These are phyloP conservation scores for Linepithema humile DNA, from an alignment of 1,140 invertebrate genomes.

Conservation along the genomic window DNA sequence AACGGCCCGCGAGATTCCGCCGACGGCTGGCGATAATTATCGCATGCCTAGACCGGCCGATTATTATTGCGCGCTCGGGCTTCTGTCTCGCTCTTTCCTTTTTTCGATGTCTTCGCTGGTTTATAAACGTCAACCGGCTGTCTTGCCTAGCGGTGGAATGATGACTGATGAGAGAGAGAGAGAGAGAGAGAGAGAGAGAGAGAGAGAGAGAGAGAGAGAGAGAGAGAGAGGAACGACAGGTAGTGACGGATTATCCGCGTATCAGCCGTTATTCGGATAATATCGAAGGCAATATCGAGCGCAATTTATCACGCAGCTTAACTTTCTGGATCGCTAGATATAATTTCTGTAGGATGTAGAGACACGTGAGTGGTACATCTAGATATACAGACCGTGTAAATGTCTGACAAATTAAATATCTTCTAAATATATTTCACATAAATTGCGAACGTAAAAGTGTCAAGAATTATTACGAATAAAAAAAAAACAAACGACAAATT, in stretches of 20 bases:
- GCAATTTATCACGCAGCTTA: conserved; percentile 19
- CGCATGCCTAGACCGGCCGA: conserved; percentile 41
- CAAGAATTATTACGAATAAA: not conserved
- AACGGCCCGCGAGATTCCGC: conserved; percentile 37
- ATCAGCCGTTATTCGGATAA: conserved; percentile 35
- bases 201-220: not conserved
- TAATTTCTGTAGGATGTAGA: not conserved
- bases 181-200: no score
- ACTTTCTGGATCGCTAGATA: not conserved
- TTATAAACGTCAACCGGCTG: conserved; percentile 45
- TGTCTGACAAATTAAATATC: no score
- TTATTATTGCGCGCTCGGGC: conserved; percentile 28
- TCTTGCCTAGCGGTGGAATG: not conserved
- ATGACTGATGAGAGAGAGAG: not conserved
- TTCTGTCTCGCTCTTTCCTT: not conserved
- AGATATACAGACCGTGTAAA: no score
- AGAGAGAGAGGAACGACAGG: not conserved
- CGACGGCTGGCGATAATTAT: conserved; percentile 55
- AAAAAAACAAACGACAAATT: not conserved
- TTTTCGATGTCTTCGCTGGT: not conserved
- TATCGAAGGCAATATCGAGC: not conserved
- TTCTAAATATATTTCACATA: not conserved
- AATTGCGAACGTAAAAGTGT: no score
- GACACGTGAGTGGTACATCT: not conserved
- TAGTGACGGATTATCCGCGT: not conserved